Base-by-base conservation (phyloP, 2,113 vertebrate species). In the Aramus guarauna region DNA sequence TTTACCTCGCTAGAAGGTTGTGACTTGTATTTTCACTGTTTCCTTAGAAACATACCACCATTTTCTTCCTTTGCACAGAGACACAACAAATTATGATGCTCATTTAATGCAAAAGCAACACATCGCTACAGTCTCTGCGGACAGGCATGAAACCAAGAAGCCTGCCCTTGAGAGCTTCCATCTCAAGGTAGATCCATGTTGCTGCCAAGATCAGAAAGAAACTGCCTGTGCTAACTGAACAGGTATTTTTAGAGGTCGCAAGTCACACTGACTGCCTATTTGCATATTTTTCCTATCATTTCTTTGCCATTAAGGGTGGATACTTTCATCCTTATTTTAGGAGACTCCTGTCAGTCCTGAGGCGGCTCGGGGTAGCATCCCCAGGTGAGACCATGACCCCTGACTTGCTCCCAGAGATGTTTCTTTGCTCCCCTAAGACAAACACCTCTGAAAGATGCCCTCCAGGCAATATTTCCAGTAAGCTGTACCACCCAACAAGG, bases 101-200 rank as follows among this genome's bases (percentile, higher is more conserved):
- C 26, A 9, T 37, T 43, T 24, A 67, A 9, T 10, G 30, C 21
- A 47, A 55, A 4, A 71, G 12, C 32, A 64, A 17, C 15, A 20
- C 7, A 24, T 5, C 0, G 2, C 69, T 55, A 10, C 0, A 0
- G 14, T 29, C 47, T 52, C 45, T 0, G 3, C 21, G 78, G 15
- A 21, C 5, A 29, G 30, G 16, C 26, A 27, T 1, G 11, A 56
- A 52, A 69, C 11, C 52, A 34, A 72, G 48, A 39, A 36, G 24
- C 27, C 60, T 15, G 14, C 27, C 41, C 41, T 26, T 11, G 12
- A 53, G 1, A 74, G 24, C 12, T 62, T 59, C n/a, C 78, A n/a
- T 26, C 15, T 48, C 43, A 55, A 8, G 21, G 6, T 1, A 41
- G 14, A 85, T 17, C 9, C 36, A 64, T 5, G 11, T 6, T 26